Conservation (phyloP, 2,797 vertebrate species). For the Lithobates sylvaticus region DNA sequence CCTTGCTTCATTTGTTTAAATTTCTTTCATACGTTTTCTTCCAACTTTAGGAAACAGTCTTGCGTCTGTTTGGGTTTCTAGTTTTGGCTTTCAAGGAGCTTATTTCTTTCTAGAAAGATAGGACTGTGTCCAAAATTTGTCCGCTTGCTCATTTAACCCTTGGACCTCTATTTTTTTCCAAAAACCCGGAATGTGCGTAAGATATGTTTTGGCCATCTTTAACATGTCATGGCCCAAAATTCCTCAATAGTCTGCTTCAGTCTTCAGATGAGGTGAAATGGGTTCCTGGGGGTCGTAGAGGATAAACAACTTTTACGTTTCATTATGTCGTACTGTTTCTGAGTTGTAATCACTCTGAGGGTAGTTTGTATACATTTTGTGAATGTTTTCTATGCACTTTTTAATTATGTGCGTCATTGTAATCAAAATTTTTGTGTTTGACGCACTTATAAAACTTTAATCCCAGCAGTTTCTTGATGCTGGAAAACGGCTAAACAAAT, state of each 20-base stretch:
- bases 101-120: conserved; percentile 57
- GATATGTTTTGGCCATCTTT: conserved; percentile 13
- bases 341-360: neutral
- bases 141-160: conserved; percentile 34
- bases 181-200: conserved; percentile 19
- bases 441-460: neutral
- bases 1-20: conserved; percentile 54
- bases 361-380: neutral
- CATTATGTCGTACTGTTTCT: neutral
- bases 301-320: conserved; percentile 9
- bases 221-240: conserved; percentile 25
- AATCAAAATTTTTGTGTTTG: neutral
- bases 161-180: conserved; percentile 26
- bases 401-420: conserved; percentile 13
- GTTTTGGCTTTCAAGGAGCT: conserved; percentile 38
- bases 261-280: conserved; percentile 26
- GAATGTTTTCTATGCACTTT: neutral
- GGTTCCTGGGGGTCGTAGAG: conserved; percentile 6
- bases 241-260: neutral
- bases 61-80: conserved; percentile 46
- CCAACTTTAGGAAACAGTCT: conserved; percentile 26
- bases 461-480: neutral
- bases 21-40: conserved; percentile 19
- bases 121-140: conserved; percentile 42
- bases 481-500: neutral